phyloP scores from a whole-genome alignment of 2,113 vertebrate species.

The Cavia aperea region DNA sequence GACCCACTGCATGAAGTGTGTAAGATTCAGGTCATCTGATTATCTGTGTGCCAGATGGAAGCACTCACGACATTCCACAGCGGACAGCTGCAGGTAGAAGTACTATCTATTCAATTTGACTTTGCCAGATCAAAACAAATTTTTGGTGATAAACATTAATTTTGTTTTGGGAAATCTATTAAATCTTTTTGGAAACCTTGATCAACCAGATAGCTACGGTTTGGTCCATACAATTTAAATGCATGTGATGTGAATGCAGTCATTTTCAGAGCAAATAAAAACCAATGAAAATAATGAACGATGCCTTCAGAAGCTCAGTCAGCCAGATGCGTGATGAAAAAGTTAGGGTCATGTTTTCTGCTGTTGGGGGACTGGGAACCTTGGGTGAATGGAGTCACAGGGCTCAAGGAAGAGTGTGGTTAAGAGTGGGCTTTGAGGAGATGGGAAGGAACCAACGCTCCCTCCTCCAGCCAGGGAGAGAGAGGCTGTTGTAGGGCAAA shows the following conservation, averaged over 20 bases:
- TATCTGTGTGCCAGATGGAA: not conserved
- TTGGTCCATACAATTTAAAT: slow-evolving; percentile 16
- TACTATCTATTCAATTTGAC: not conserved
- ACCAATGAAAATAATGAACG: not conserved
- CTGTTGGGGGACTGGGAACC: not conserved
- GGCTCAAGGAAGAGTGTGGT: not conserved
- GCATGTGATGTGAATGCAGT: not conserved
- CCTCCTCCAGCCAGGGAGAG: not conserved
- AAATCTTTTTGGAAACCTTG: not conserved
- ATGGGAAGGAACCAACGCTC: not conserved
- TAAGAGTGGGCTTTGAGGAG: not conserved
- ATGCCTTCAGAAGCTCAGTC: slow-evolving; percentile 13
- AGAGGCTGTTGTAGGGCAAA: not conserved
- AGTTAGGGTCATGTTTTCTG: not conserved
- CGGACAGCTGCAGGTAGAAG: not conserved
- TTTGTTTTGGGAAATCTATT: slow-evolving; percentile 22
- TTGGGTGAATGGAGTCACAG: not conserved
- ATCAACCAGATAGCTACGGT: not conserved
- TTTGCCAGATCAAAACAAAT: not conserved
- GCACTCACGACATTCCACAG: not conserved
- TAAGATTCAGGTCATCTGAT: not conserved
- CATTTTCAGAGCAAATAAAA: slow-evolving; percentile 4
- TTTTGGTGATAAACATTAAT: slow-evolving; percentile 18
- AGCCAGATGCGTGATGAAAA: not conserved
- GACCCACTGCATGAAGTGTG: not conserved